Conservation (phyloP, 2,888 invertebrate genomes). For the Sinelater perroti region DNA sequence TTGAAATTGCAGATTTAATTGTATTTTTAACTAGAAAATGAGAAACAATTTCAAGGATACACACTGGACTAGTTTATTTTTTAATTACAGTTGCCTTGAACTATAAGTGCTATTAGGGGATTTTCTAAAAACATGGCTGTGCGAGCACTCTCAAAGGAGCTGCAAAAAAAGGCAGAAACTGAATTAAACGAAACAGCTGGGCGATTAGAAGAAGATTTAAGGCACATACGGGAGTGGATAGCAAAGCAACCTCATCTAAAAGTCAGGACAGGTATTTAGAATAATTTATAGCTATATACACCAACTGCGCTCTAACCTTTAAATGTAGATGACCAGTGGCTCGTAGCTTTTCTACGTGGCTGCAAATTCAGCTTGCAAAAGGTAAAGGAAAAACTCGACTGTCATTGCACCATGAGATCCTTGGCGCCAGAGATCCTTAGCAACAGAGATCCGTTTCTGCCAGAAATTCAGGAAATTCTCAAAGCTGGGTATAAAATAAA, state of each 20-base stretch:
- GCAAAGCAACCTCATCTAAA: slow-evolving; percentile 66
- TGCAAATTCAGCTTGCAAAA: slow-evolving; percentile 66
- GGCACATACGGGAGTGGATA: slow-evolving; percentile 66
- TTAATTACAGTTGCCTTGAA: too few relatives aligned
- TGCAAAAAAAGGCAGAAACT: slow-evolving; percentile 62
- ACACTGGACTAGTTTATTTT: too few relatives aligned
- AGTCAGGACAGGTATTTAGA: slow-evolving; percentile 68
- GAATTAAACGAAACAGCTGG: slow-evolving; percentile 67
- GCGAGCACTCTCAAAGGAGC: slow-evolving; percentile 54
- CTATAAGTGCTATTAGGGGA: too few relatives aligned
- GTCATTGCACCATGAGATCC: slow-evolving; percentile 67
- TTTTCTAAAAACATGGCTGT: too few relatives aligned
- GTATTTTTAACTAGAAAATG: too few relatives aligned
- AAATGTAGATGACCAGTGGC: slow-evolving; percentile 66
- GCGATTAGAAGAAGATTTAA: slow-evolving; percentile 61
- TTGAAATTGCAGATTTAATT: too few relatives aligned
- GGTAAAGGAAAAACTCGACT: slow-evolving; percentile 66
- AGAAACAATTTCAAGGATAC: too few relatives aligned
- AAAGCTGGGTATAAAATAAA: too few relatives aligned
- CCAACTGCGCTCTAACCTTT: too few relatives aligned
- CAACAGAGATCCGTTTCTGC: slow-evolving; percentile 60
- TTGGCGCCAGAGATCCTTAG: slow-evolving; percentile 68
- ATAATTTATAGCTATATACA: too few relatives aligned
- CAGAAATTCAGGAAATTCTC: slow-evolving; percentile 46
- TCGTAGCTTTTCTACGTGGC: slow-evolving; percentile 64